Evolutionary conservation across 1,140 invertebrate species (phyloP).

Genomic region (Antheraea pernyi): DNA sequence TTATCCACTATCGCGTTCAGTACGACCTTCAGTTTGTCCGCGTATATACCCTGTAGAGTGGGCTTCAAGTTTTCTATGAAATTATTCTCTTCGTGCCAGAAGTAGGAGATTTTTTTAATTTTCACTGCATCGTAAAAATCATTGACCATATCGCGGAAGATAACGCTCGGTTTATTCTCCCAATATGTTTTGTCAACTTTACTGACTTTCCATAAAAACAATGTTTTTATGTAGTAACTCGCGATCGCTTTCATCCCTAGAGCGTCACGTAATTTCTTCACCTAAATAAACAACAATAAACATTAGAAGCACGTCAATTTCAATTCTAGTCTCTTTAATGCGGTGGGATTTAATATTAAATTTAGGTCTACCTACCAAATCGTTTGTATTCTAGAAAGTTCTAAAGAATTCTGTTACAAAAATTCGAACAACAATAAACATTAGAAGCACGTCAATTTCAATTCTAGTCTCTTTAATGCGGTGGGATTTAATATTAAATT

Average conservation of each 20-base stretch:
- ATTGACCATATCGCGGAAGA: slow-evolving; percentile 42
- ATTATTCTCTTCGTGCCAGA: slow-evolving; percentile 53
- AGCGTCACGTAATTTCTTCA: slow-evolving; percentile 55
- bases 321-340: background rate
- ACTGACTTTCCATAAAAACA: slow-evolving; percentile 53
- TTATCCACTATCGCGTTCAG: slow-evolving; percentile 24
- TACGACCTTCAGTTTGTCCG: slow-evolving; percentile 21
- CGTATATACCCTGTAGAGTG: slow-evolving; percentile 31
- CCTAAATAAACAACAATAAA: slow-evolving; percentile 21
- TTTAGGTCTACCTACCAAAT: no score
- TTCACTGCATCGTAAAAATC: slow-evolving; percentile 32
- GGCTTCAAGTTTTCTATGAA: slow-evolving; percentile 34
- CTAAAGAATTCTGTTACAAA: no score
- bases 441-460: background rate
- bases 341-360: no score
- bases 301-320: background rate
- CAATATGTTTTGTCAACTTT: slow-evolving; percentile 27
- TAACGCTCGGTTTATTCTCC: slow-evolving; percentile 36
- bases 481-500: no score
- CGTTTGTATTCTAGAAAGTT: no score
- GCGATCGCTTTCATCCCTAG: slow-evolving; percentile 47
- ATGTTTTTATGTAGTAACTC: slow-evolving; percentile 59
- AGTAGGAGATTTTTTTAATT: slow-evolving; percentile 39
- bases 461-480: no score
- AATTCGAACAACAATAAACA: background rate